These are phyloP conservation scores for Botia almorhae DNA, from an alignment of 2,797 vertebrate species.

Conservation along the genomic window DNA sequence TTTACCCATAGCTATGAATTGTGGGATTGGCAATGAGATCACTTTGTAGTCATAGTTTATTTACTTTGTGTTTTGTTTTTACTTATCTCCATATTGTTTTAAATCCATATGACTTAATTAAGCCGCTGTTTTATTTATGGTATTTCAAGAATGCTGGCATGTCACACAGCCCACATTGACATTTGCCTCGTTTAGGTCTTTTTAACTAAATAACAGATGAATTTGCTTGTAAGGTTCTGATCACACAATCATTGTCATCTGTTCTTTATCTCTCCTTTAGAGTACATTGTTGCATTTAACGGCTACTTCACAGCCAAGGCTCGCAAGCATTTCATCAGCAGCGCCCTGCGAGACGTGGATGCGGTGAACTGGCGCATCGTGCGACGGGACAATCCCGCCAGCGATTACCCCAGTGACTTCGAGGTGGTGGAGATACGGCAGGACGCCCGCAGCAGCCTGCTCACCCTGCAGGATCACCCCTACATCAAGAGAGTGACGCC, in stretches of 20 bases:
- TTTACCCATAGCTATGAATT: conserved; percentile 34
- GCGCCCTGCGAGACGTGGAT: conserved; percentile 84
- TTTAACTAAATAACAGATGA: neutral
- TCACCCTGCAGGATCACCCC: conserved; percentile 90
- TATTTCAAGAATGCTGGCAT: neutral
- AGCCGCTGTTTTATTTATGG: neutral
- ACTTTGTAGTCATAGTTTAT: neutral
- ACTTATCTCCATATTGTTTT: neutral
- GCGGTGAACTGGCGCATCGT: conserved; percentile 92
- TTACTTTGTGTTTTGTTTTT: no score
- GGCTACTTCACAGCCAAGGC: conserved; percentile 97
- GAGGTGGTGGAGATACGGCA: conserved; percentile 93
- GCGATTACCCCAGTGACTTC: conserved; percentile 97
- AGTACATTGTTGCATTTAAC: conserved; percentile 95
- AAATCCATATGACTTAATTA: neutral
- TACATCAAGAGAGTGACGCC: conserved; percentile 97
- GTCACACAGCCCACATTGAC: neutral
- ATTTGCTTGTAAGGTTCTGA: neutral
- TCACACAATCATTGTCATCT: neutral
- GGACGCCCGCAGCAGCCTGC: conserved; percentile 82
- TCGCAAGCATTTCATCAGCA: conserved; percentile 92
- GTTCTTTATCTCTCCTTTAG: conserved; percentile 69
- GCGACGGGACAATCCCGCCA: conserved; percentile 93
- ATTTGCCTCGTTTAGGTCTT: neutral
- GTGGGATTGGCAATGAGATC: neutral